A percentile compares a stretch with the other conserved stretches of the same genome.
Conservation (phyloP, 2,113 vertebrate genomes). For the Gasterosteus aculeatus region DNA sequence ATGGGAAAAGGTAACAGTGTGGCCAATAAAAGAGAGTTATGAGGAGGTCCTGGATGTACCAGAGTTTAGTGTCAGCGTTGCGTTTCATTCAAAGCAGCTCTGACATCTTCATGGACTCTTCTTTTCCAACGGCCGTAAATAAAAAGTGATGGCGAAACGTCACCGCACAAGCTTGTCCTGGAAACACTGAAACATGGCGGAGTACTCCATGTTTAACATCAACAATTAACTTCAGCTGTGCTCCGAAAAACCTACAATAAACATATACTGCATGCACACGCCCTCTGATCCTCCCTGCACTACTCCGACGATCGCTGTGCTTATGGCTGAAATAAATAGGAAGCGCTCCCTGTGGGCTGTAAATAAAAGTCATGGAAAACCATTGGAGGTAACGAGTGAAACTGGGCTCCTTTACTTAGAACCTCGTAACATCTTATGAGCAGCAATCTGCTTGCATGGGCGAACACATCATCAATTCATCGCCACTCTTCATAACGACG, state of each 20-base stretch:
- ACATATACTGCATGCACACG: constrained; percentile 18
- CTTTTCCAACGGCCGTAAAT: constrained; percentile 53
- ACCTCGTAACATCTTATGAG: not conserved
- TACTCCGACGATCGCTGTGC: not conserved
- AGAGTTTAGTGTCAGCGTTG: constrained; percentile 72
- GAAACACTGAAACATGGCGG: constrained; percentile 31
- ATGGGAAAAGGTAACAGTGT: constrained; percentile 74
- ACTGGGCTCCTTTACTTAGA: not conserved
- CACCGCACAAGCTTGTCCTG: constrained; percentile 29
- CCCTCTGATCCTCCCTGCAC: constrained; percentile 17
- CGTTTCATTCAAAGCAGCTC: constrained; percentile 70
- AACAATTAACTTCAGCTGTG: constrained; percentile 42
- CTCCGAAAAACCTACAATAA: constrained; percentile 51
- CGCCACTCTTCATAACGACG: not conserved
- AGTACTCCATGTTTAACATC: constrained; percentile 19
- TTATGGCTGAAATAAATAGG: constrained; percentile 1
- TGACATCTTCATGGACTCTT: constrained; percentile 73
- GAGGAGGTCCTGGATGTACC: constrained; percentile 65
- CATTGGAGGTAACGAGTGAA: constrained; percentile 1
- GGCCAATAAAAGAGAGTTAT: constrained; percentile 77
- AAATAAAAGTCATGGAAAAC: constrained; percentile 2
- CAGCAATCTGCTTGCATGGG: not conserved
- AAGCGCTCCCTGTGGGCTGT: not conserved
- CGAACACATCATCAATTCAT: not conserved
- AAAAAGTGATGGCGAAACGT: constrained; percentile 34